These are phyloP conservation scores for Enteromius paludinosus DNA, from an alignment of 2,797 vertebrate genomes.

Conservation along the genomic window DNA sequence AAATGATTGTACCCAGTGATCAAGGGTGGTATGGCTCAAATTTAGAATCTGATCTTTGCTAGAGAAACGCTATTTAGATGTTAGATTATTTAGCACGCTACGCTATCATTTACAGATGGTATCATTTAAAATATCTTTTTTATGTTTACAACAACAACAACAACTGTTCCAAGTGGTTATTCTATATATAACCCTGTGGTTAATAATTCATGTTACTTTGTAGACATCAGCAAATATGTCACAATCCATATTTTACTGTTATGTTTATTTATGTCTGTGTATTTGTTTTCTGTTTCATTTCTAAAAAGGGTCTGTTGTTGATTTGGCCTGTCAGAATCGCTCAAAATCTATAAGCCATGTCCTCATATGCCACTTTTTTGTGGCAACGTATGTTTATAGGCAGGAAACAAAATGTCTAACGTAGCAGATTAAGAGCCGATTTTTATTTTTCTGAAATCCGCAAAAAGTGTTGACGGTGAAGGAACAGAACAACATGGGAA, in stretches of 20 bases:
- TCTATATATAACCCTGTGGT: not conserved
- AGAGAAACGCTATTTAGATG: not conserved
- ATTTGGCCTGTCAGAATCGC: slow-evolving; percentile 22
- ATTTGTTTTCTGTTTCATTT: not conserved
- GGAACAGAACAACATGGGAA: not conserved
- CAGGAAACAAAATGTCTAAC: slow-evolving; percentile 11
- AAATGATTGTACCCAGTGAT: not conserved
- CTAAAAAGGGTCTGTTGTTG: slow-evolving; percentile 22
- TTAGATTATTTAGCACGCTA: not conserved
- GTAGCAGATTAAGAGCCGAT: not conserved
- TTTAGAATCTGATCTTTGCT: not conserved
- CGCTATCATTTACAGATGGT: not conserved
- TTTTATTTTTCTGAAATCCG: not conserved
- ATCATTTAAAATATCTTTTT: not conserved
- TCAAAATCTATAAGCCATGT: slow-evolving; percentile 12
- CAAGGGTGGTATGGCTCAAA: not conserved
- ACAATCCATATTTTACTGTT: not conserved
- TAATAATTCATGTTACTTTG: slow-evolving; percentile 1
- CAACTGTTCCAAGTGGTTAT: not conserved
- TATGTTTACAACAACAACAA: not conserved
- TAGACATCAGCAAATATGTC: not conserved
- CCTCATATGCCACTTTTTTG: slow-evolving; percentile 27
- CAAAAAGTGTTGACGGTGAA: not conserved
- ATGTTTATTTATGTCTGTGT: slow-evolving; percentile 16
- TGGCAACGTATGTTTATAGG: slow-evolving; percentile 14